phyloP scores from a whole-genome alignment of 2,113 vertebrate species.

The Vulpes vulpes region DNA sequence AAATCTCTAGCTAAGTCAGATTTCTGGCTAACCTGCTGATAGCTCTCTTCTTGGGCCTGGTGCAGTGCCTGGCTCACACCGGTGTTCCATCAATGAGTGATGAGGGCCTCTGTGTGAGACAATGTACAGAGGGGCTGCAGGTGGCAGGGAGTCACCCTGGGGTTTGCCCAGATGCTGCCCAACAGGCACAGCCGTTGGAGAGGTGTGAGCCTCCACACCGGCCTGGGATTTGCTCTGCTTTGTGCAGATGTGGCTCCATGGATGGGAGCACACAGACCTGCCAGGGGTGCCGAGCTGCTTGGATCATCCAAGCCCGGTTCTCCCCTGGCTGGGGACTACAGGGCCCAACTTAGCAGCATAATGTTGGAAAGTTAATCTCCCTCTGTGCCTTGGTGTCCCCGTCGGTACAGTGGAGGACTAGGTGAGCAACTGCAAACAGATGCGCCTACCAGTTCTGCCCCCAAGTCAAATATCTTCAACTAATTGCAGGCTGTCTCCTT shows the following conservation, averaged over 20 bases:
- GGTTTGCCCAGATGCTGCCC: neutral
- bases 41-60: neutral
- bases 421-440: neutral
- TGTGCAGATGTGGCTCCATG: rapidly evolving
- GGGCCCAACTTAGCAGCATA: neutral
- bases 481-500: neutral
- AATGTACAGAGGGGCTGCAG: no score
- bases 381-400: neutral
- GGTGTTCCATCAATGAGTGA: rapidly evolving
- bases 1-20: neutral
- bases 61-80: neutral
- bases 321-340: neutral
- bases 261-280: rapidly evolving
- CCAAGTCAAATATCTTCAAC: rapidly evolving
- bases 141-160: neutral
- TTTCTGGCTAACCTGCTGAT: rapidly evolving
- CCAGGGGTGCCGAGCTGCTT: rapidly evolving
- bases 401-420: neutral
- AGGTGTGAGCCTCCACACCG: rapidly evolving
- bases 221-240: no score
- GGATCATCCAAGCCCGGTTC: neutral
- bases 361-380: neutral
- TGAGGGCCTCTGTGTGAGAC: neutral
- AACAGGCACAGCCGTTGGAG: neutral
- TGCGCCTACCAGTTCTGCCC: neutral